Base-by-base conservation (phyloP, 2,888 invertebrate species). In the Bembecia ichneumoniformis region DNA sequence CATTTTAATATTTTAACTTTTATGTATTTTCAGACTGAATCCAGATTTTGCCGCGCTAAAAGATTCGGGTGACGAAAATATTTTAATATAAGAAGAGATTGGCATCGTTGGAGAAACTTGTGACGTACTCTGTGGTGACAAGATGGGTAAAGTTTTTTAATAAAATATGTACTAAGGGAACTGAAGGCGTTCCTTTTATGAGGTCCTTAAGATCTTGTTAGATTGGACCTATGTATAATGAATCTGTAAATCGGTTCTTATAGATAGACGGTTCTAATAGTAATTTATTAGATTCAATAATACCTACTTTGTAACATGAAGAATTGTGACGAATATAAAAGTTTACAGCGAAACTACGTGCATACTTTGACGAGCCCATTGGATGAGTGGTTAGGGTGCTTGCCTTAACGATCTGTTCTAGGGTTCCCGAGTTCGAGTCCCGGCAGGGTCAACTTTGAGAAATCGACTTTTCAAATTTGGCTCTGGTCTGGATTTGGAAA, bases 101-200 rank as follows among this genome's bases (percentile, higher is more conserved):
- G 70, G 59, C 63, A 59, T 62, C 59, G 53, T 54, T 53, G 59
- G 49, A 55, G 50, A 49, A 68, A 68, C 64, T 66, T 66, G 64
- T 58, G 59, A 68, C 66, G 63, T 59, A 59, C 59, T 62, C 68
- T 63, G 68, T 61, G 73, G 71, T 69, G 74, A 72, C 73, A 68
- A 58, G 69, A 76, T 66, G 66, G 58, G 62, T 50, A 66, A 79
- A 80, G 64, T 79, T 79, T 80, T 81, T 79, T 79, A 81, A 79
- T 80, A 79, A 75, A 77, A 79, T 71, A 75, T 74, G 69, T 72
- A 69, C 66, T 55, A 49, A 48, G 44, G 49, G 54, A 56, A 56
- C 59, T 58, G 59, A 60, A 59, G 61, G 51, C 49, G 44, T 64
- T 67, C 55, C 60, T 63, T 74, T 77, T 74, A 75, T 66, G 73